Evolutionary conservation across 2,113 vertebrate genomes (phyloP).

Genomic region (Pristiophorus japonicus): DNA sequence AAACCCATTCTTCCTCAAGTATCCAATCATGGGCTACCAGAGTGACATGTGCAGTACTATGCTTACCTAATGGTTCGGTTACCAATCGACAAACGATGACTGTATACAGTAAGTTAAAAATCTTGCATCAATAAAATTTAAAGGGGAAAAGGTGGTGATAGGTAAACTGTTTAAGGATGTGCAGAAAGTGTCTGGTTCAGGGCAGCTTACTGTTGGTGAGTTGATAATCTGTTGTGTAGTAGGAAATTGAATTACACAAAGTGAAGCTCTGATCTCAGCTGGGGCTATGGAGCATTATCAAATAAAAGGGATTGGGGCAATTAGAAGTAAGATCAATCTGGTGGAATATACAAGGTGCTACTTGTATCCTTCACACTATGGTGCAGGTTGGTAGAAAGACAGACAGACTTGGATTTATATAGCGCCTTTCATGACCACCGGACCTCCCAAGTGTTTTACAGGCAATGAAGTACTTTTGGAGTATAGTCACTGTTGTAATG

Average conservation of each 20-base stretch:
- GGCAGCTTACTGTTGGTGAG: background rate
- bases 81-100: rapidly evolving
- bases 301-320: background rate
- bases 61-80: rapidly evolving
- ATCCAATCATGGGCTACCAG: background rate
- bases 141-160: background rate
- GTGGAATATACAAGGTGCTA: background rate
- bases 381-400: too few relatives aligned
- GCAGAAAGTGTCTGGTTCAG: background rate
- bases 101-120: slow-evolving; percentile 18
- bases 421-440: too few relatives aligned
- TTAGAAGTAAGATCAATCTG: background rate
- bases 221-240: too few relatives aligned
- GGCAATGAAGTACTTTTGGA: too few relatives aligned
- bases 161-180: background rate
- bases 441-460: too few relatives aligned
- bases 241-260: background rate
- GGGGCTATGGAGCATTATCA: background rate
- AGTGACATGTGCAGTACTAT: background rate
- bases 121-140: background rate
- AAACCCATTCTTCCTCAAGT: background rate
- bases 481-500: too few relatives aligned
- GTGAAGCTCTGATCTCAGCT: background rate
- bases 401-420: too few relatives aligned
- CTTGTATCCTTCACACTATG: background rate